phyloP scores from a whole-genome alignment of 2,797 vertebrate genomes.

The Yasuhikotakia modesta region DNA sequence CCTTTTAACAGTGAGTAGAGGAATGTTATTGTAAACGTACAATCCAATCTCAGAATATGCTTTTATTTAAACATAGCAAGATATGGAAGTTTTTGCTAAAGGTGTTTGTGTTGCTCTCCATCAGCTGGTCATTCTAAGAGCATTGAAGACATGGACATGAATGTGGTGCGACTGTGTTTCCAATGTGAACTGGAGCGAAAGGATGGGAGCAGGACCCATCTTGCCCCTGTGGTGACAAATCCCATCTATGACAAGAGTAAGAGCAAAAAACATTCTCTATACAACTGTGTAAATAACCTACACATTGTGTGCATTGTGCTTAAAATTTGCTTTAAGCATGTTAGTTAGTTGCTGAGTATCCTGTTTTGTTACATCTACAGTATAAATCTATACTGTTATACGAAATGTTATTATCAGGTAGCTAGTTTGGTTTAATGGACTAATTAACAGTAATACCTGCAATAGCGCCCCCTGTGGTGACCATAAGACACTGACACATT shows the following conservation, averaged over 20 bases:
- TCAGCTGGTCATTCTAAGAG: constrained; percentile 88
- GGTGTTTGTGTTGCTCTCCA: constrained; percentile 30
- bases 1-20: constrained; percentile 87
- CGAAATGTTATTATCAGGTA: too few relatives aligned
- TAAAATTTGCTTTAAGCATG: too few relatives aligned
- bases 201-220: constrained; percentile 71
- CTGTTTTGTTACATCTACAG: too few relatives aligned
- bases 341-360: too few relatives aligned
- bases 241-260: constrained; percentile 94
- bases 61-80: too few relatives aligned
- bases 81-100: neutral
- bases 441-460: too few relatives aligned
- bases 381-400: too few relatives aligned
- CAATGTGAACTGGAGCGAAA: constrained; percentile 84
- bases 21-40: neutral
- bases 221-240: constrained; percentile 86
- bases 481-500: too few relatives aligned
- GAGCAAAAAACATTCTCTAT: constrained; percentile 46
- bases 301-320: too few relatives aligned
- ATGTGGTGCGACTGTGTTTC: constrained; percentile 92
- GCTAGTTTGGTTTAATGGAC: too few relatives aligned
- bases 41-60: neutral
- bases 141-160: constrained; percentile 97
- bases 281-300: too few relatives aligned
- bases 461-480: too few relatives aligned